A percentile compares a stretch with the other conserved stretches of the same genome.
phyloP scores from a whole-genome alignment of 2,797 vertebrate species.

The Rhinella marina region DNA sequence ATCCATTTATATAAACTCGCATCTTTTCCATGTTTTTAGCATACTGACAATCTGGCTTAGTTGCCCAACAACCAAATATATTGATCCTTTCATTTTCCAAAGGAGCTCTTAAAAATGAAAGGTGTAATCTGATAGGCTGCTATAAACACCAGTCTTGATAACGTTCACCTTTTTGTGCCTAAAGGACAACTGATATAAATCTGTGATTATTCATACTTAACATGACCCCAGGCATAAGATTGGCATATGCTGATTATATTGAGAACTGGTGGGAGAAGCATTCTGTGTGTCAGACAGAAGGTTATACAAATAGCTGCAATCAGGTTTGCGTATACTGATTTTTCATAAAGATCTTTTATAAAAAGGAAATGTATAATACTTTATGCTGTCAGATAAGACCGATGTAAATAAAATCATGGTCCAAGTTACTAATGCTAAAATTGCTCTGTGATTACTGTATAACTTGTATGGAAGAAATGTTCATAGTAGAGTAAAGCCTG shows the following conservation, averaged over 20 bases:
- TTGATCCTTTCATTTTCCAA: too few relatives aligned
- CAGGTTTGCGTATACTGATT: not conserved
- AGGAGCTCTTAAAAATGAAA: too few relatives aligned
- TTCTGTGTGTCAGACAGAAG: not conserved
- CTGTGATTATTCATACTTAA: too few relatives aligned
- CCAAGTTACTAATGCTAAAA: not conserved
- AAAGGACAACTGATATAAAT: too few relatives aligned
- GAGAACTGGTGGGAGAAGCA: not conserved
- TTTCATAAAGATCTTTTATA: not conserved
- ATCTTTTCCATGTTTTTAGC: too few relatives aligned
- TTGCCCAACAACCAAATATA: too few relatives aligned
- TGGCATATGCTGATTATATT: not conserved
- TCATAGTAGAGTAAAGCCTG: conserved; percentile 30
- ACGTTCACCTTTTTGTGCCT: too few relatives aligned
- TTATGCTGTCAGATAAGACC: not conserved
- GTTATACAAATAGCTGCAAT: not conserved
- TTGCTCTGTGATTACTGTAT: not conserved
- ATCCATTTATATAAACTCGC: too few relatives aligned
- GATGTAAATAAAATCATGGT: not conserved
- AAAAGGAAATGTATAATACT: not conserved
- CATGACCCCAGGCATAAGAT: too few relatives aligned
- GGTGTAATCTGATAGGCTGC: too few relatives aligned
- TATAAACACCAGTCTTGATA: too few relatives aligned
- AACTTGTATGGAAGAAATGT: not conserved
- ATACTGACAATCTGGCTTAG: too few relatives aligned